Percentiles rank a stretch among this genome's conserved stretches.
Conservation (phyloP, 1,140 invertebrate species). For the Drosophila orena region DNA sequence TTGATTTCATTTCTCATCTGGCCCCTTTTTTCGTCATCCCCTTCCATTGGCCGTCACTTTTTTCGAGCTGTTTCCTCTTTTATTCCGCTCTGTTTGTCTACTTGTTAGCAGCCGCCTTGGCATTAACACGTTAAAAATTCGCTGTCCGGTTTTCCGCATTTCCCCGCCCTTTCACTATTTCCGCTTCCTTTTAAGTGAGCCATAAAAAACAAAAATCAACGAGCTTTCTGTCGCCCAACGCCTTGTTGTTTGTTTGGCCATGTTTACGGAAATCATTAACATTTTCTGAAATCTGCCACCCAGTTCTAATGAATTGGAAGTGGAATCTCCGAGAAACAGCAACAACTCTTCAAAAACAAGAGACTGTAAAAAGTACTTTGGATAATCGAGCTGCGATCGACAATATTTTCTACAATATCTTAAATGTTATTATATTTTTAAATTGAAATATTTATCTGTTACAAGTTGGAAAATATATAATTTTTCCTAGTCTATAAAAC, state of each 20-base stretch:
- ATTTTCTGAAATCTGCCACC: slow-evolving; percentile 21
- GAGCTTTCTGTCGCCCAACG: slow-evolving; percentile 38
- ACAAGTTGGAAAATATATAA: too few relatives aligned
- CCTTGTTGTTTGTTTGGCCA: slow-evolving; percentile 58
- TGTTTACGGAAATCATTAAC: slow-evolving; percentile 70
- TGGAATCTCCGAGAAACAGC: background rate
- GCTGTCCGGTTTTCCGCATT: slow-evolving; percentile 11
- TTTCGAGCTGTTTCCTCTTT: slow-evolving; percentile 19
- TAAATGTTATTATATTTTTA: background rate
- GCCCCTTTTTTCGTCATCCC: slow-evolving; percentile 10
- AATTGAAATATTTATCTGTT: too few relatives aligned
- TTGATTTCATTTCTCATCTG: slow-evolving; percentile 73
- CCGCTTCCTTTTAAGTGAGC: slow-evolving; percentile 61
- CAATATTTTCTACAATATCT: background rate
- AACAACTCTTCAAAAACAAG: background rate
- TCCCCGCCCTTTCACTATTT: slow-evolving; percentile 40
- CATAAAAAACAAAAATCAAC: slow-evolving; percentile 66
- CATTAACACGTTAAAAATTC: slow-evolving; percentile 77
- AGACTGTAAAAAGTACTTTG: slow-evolving; percentile 5
- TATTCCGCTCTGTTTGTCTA: slow-evolving; percentile 64
- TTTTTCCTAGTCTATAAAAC: too few relatives aligned
- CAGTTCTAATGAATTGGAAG: slow-evolving; percentile 62
- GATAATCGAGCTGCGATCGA: background rate
- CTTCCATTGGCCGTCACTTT: slow-evolving; percentile 37
- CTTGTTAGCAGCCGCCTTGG: slow-evolving; percentile 72